Base-by-base conservation (phyloP, 2,113 vertebrate genomes). In the Protomyctophum bolini region DNA sequence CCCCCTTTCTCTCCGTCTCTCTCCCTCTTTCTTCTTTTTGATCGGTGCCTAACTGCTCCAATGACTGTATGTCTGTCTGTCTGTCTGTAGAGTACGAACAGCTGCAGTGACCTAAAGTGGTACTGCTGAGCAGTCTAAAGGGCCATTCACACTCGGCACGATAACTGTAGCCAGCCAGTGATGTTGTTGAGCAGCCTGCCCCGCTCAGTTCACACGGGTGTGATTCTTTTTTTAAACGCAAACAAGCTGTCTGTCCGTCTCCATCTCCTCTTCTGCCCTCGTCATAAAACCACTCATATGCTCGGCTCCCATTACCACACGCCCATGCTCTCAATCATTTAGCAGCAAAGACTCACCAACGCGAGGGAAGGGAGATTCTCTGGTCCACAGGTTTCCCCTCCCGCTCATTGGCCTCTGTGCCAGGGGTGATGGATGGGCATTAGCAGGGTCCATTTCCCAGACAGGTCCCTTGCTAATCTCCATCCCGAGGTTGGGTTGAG, bases 391-490 rank as follows among this genome's bases (percentile, higher is more conserved):
- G 60, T 85, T 89, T 81, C 89, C 69, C 90, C 89, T 91, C 21
- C 82, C 89, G 72, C 87, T 75, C 76, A 77, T 80, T 89, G 81
- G 80, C 79, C 28, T 8, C 78, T 67, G 77, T 54, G 29, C 87
- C 45, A 79, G 67, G 72, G 11, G 79, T 93, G 90, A 96, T 93
- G 85, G 89, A 94, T 93, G 79, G 74, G 60, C 88, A 90, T 91
- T 92, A 93, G 85, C 82, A 86, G 88, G 89, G 91, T 92, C 82
- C 74, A 89, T 94, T 94, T 94, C 78, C 84, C 68, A 90, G 87
- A 91, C 87, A 91, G 69, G 72, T 9, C 63, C 21, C 66, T 88
- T 68, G 90, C 90, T 94, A 92, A 94, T 94, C 83, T 94, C 86
- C 86, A 86, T 92, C 87, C 86, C 21, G 75, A 57, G 79, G 76